Evolutionary conservation across 2,888 invertebrate species (phyloP), one percentile per base, ranked within the genome.

Genomic region (Elegia similella): DNA sequence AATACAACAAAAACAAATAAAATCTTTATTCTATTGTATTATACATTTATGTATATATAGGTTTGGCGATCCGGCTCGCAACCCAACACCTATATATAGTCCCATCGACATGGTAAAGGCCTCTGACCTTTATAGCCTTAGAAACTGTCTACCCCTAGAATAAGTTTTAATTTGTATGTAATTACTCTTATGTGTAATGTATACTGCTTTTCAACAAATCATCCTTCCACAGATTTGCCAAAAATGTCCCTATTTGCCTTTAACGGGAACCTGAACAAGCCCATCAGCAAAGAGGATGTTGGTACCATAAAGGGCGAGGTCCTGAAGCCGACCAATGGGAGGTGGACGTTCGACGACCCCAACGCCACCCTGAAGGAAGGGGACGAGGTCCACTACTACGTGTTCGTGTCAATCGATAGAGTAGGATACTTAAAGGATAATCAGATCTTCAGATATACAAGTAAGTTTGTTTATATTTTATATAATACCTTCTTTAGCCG

Each of bases 341-440:
- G 78, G 23, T 95, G 94, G 93, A 73, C 84, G 0, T 88, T 87
- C 52, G 88, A 92, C 52, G 89, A 94, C 64, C 73, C 71, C 0
- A 73, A 88, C 42, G 52, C 84, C 0, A 63, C 68, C 53, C 66
- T 95, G 17, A 85, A 86, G 56, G 68, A 86, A 0, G 93, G 92
- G 0, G 95, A 95, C 70, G 79, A 86, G 10, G 79, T 95, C 38
- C 78, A 93, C 64, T 94, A 95, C 66, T 94, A 95, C 85, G 86
- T 94, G 0, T 93, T 93, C 65, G 93, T 93, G 0, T 93, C 94
- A 46, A 75, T 91, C 7, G 80, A 93, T 43, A 77, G 80, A 10
- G 70, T 78, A n/a, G 87, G 92, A 16, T 86, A 92, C 72, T 62
- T 91, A 0, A 86, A 81, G 62, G 88, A 92, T 47, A 81, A 82